Percentiles rank a stretch among this genome's conserved stretches.
Evolutionary conservation across 2,113 vertebrate genomes (phyloP).

Genomic region (Callaeas wilsoni): DNA sequence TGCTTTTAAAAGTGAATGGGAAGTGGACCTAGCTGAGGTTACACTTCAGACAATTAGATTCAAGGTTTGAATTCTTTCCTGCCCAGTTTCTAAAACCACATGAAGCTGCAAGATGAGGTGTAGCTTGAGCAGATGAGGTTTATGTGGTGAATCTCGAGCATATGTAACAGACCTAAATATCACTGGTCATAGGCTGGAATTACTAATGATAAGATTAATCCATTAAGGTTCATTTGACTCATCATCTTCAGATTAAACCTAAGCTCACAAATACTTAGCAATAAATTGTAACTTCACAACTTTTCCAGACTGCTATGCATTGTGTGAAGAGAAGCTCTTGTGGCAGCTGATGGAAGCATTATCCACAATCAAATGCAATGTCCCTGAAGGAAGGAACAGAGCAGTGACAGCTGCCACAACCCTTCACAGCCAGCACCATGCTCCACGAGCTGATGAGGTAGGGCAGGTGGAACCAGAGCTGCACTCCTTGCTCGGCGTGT

Average conservation of each 20-base stretch:
- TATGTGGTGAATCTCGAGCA: not conserved
- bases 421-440: not conserved
- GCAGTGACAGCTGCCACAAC: conserved; percentile 46
- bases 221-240: not conserved
- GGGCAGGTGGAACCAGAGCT: not conserved
- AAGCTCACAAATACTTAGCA: not conserved
- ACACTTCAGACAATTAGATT: not conserved
- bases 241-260: not conserved
- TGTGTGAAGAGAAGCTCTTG: conserved; percentile 15
- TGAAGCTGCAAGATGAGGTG: not conserved
- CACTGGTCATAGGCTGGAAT: not conserved
- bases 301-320: not conserved
- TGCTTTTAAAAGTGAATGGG: not conserved
- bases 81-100: not conserved
- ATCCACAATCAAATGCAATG: not conserved
- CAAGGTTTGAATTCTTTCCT: not conserved
- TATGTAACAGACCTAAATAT: not conserved
- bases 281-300: not conserved
- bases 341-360: conserved; percentile 47
- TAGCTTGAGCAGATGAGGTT: not conserved
- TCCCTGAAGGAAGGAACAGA: conserved; percentile 5
- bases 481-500: not conserved
- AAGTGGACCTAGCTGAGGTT: not conserved
- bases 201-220: not conserved
- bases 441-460: not conserved